These are phyloP conservation scores for Ciconia nigra DNA, from an alignment of 2,797 vertebrate species.

Conservation along the genomic window DNA sequence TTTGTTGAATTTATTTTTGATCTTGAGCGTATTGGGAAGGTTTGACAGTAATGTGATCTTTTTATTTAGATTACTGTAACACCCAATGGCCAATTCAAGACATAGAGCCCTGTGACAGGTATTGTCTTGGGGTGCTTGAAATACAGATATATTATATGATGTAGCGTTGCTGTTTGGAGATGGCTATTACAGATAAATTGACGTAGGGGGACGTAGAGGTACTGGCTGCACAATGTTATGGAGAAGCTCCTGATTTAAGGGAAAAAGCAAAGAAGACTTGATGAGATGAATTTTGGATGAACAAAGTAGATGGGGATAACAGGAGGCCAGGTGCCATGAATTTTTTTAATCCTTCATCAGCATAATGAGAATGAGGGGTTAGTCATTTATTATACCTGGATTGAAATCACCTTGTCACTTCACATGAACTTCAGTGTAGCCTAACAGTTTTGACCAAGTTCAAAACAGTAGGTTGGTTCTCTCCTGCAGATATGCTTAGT, in stretches of 20 bases:
- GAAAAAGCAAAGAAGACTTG: too few species aligned
- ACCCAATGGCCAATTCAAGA: fast-evolving
- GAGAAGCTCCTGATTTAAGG: background rate
- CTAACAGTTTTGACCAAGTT: background rate
- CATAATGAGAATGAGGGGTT: background rate
- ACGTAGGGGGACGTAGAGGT: fast-evolving
- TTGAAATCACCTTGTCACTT: background rate
- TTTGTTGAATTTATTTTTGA: background rate
- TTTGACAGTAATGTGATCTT: background rate
- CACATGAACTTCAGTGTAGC: fast-evolving
- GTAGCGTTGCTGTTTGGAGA: background rate
- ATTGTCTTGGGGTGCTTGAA: background rate
- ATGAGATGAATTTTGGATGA: background rate
- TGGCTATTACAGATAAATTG: too few species aligned
- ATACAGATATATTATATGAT: fast-evolving
- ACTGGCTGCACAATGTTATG: fast-evolving
- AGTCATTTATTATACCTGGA: background rate
- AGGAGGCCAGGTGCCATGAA: background rate
- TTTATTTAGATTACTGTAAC: background rate
- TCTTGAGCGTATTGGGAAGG: background rate
- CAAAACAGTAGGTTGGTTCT: background rate
- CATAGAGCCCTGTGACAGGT: background rate
- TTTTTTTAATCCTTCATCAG: background rate
- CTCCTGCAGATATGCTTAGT: background rate
- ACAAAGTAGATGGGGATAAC: background rate